Conservation (phyloP, 2,888 invertebrate species). For the Leucophora obtusa region DNA sequence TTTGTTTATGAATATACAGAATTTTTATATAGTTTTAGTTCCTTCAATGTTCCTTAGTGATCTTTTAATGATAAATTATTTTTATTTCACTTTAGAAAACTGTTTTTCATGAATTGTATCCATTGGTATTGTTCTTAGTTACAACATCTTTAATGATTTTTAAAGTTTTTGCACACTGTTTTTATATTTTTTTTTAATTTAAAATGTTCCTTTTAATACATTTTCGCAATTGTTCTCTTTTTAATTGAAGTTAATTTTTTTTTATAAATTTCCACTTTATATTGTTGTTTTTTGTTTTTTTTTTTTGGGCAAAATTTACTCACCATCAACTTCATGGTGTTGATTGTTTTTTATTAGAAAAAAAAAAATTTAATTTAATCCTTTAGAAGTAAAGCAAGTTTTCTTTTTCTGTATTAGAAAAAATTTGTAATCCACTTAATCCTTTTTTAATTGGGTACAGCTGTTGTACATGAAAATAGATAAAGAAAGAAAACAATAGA, state of each 20-base stretch:
- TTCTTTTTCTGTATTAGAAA: slow-evolving; percentile 34
- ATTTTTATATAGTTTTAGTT: no score
- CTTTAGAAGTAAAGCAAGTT: slow-evolving; percentile 41
- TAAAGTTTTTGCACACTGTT: background rate
- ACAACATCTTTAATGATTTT: background rate
- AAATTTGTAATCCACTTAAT: slow-evolving; percentile 54
- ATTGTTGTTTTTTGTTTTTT: slow-evolving; percentile 29
- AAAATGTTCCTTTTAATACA: background rate
- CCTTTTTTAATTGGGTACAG: slow-evolving; percentile 55
- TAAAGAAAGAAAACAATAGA: slow-evolving; percentile 67
- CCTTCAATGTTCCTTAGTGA: no score
- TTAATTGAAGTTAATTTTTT: background rate
- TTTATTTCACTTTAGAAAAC: no score
- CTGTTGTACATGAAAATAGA: slow-evolving; percentile 58
- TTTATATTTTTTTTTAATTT: background rate
- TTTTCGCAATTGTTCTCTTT: background rate
- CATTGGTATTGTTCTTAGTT: no score
- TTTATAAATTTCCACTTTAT: slow-evolving; percentile 2
- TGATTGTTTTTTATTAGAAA: slow-evolving; percentile 9
- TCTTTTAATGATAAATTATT: no score
- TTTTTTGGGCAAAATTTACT: slow-evolving; percentile 46
- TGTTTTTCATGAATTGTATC: no score
- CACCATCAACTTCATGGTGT: slow-evolving; percentile 61
- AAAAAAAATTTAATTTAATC: slow-evolving; percentile 37
- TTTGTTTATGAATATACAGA: no score